These are phyloP conservation scores for Apodemia duryi DNA, from an alignment of 2,888 invertebrate genomes.

Conservation along the genomic window DNA sequence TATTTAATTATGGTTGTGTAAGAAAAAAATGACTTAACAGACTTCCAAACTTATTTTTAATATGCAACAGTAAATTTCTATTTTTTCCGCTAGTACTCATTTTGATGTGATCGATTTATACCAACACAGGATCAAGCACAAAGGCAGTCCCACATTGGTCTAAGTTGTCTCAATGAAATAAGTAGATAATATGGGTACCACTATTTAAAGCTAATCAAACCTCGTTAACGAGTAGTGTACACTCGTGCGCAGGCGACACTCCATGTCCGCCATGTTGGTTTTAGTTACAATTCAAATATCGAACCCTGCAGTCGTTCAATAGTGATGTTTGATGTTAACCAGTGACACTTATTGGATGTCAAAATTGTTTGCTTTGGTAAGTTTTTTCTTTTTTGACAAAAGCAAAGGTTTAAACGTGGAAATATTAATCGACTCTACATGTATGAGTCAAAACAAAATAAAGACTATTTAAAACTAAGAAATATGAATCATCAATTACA, in stretches of 20 bases:
- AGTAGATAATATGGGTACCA: constrained; percentile 78
- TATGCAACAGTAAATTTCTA: too few species aligned
- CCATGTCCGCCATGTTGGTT: constrained; percentile 53
- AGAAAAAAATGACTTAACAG: too few species aligned
- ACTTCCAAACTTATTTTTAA: too few species aligned
- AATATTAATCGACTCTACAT: neutral
- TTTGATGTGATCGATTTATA: constrained; percentile 32
- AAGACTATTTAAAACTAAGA: too few species aligned
- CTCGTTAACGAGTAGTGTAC: constrained; percentile 80
- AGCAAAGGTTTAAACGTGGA: neutral
- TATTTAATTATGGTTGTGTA: too few species aligned
- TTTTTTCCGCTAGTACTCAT: constrained; percentile 16
- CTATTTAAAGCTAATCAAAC: constrained; percentile 84
- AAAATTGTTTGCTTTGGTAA: constrained; percentile 30
- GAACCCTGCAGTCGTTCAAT: constrained; percentile 51
- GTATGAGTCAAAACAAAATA: neutral
- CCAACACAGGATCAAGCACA: constrained; percentile 43
- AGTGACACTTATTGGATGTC: constrained; percentile 69
- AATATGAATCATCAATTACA: too few species aligned
- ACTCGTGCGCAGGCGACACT: constrained; percentile 63
- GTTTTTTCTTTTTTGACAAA: constrained; percentile 17
- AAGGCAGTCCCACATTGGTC: constrained; percentile 50
- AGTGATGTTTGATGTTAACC: constrained; percentile 43
- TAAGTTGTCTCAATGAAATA: constrained; percentile 73
- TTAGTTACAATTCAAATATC: constrained; percentile 55